Conservation (phyloP, 2,888 invertebrate genomes). For the Limnephilus auricula region DNA sequence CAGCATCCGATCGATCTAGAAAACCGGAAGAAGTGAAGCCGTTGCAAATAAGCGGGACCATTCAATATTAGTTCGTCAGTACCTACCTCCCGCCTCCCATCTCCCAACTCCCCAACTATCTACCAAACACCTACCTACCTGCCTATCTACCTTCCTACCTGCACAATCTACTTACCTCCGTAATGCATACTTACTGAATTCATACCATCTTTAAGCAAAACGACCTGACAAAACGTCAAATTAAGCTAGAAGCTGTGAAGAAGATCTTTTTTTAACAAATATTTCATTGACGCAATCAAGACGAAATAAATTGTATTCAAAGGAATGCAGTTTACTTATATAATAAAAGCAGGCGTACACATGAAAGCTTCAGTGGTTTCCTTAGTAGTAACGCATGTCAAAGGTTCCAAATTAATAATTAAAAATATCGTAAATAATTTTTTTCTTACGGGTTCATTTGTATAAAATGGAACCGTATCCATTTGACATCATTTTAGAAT, state of each 20-base stretch:
- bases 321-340: neutral
- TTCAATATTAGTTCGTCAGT: constrained; percentile 36
- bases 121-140: too few relatives aligned
- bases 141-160: neutral
- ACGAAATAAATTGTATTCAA: neutral
- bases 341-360: too few relatives aligned
- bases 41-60: neutral
- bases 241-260: neutral
- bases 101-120: too few relatives aligned
- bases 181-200: too few relatives aligned
- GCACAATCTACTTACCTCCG: neutral
- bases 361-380: too few relatives aligned
- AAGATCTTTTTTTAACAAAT: neutral
- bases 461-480: too few relatives aligned
- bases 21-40: neutral
- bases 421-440: too few relatives aligned
- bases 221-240: neutral
- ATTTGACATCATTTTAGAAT: too few relatives aligned
- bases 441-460: too few relatives aligned
- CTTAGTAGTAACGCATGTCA: too few relatives aligned
- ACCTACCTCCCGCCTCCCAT: neutral
- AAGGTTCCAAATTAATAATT: too few relatives aligned
- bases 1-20: neutral
- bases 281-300: neutral
- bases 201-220: neutral